Percentiles rank a stretch among this genome's conserved stretches.
phyloP scores from a whole-genome alignment of 2,888 invertebrate genomes.

The Eilema sororculum region DNA sequence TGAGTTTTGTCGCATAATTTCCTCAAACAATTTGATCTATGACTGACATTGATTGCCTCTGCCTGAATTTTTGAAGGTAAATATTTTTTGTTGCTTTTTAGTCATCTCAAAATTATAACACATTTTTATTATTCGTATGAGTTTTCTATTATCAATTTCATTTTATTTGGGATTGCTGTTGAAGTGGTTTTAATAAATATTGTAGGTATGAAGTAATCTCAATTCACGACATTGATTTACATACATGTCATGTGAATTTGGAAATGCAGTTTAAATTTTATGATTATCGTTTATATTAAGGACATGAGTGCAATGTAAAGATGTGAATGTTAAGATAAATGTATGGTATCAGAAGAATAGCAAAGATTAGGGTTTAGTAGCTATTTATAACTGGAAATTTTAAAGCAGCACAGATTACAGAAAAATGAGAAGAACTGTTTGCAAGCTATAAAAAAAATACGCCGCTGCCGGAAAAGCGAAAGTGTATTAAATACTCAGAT shows the following conservation, averaged over 20 bases:
- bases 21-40: conserved; percentile 1
- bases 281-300: background rate
- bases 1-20: conserved; percentile 2
- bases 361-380: background rate
- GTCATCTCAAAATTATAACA: background rate
- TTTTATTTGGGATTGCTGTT: too few species aligned
- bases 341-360: background rate
- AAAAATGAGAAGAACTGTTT: background rate
- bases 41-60: background rate
- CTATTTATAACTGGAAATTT: background rate
- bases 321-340: background rate
- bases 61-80: background rate
- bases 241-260: background rate
- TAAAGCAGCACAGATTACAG: background rate
- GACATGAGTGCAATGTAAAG: too few species aligned
- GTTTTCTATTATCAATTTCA: background rate
- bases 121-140: background rate
- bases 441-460: background rate
- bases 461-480: background rate
- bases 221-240: too few species aligned
- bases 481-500: background rate
- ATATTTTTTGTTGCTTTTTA: background rate
- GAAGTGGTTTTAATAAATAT: too few species aligned
- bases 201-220: too few species aligned
- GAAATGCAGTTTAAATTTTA: background rate